Conservation (phyloP, 2,888 invertebrate genomes). For the Lottia scabra region DNA sequence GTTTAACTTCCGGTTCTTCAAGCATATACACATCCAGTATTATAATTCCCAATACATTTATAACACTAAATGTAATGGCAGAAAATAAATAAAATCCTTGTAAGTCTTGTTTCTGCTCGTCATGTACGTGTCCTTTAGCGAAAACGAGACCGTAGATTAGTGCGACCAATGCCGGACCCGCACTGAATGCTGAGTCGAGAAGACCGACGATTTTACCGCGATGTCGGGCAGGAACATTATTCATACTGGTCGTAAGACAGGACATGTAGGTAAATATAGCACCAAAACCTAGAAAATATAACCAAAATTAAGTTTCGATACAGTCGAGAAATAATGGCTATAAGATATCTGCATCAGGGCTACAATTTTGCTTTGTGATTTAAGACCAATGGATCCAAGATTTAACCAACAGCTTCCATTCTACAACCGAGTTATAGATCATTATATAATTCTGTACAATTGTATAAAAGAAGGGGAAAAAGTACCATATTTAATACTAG, state of each 20-base stretch:
- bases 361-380: no score
- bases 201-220: constrained; percentile 51
- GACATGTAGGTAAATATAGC: constrained; percentile 55
- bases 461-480: no score
- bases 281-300: constrained; percentile 45
- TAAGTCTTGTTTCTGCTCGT: constrained; percentile 50
- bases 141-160: constrained; percentile 45
- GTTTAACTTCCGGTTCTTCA: constrained; percentile 18
- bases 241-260: constrained; percentile 41
- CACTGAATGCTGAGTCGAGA: constrained; percentile 54
- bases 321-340: no score
- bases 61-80: constrained; percentile 38
- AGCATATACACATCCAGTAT: constrained; percentile 33
- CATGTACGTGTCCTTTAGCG: constrained; percentile 38
- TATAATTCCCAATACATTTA: constrained; percentile 41
- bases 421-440: no score
- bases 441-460: no score
- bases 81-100: constrained; percentile 48
- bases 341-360: no score
- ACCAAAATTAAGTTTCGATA: not conserved
- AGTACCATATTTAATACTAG: no score
- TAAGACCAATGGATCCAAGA: no score
- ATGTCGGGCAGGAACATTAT: constrained; percentile 48
- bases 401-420: no score
- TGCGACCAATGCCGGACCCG: constrained; percentile 48